Base-by-base conservation (phyloP, 2,113 vertebrate species). In the Petaurus breviceps region DNA sequence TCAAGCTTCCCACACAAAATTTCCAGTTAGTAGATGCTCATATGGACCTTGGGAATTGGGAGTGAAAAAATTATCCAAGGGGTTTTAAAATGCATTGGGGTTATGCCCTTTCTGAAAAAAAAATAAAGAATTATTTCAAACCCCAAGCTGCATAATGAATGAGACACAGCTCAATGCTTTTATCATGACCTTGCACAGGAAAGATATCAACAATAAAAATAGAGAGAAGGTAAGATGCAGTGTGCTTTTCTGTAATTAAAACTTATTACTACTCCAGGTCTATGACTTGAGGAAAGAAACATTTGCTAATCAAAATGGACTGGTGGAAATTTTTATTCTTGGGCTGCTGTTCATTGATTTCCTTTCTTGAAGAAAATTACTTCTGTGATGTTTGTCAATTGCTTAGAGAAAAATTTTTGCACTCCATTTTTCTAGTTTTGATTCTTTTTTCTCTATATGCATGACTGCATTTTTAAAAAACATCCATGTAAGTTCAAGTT, bases 371-470 rank as follows among this genome's bases (percentile, higher is more conserved):
- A 92, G 89, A 93, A 94, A 93, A 61, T 53, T 49, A 19, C 12
- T 54, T 8, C 53, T 84, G 53, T 54, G 16, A 92, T 91, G 26
- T 55, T 91, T 46, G 47, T 53, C 61, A 77, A 16, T 77, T 77
- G 61, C 61, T 77, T n/a, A 77, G 61, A 77, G 37, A n/a, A 77
- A 68, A 57, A 26, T 10, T 61, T 61, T 77, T 89, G n/a, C 91
- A 92, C 7, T 90, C 26, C 51, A 4, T 11, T 53, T 94, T 53
- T 96, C 51, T 6, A 49, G n/a, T 95, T 95, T 95, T 28, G 89
- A 46, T 47, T 96, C 95, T 93, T 93, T 96, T 93, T 95, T 95
- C 90, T 94, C 51, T n/a, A 43, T n/a, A 2, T 92, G 92, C 61
- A 96, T 90, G 26, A 57, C 6, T 28, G 55, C 28, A 26, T 92